Percentiles rank a stretch among this genome's conserved stretches.
Evolutionary conservation across 2,888 invertebrate species (phyloP).

Genomic region (Andrena dorsata): DNA sequence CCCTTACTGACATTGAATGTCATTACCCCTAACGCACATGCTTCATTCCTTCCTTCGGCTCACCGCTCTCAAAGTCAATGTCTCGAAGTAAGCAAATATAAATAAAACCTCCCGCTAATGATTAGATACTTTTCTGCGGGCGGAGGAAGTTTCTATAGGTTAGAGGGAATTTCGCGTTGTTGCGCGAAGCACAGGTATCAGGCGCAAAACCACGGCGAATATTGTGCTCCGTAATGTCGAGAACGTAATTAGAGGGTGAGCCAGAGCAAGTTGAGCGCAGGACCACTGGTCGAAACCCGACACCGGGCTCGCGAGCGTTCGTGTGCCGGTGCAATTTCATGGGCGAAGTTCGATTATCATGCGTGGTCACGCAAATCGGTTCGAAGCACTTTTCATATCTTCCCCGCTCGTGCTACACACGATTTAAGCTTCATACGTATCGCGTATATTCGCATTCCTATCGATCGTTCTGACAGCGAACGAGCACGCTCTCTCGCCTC

Average conservation of each 20-base stretch:
- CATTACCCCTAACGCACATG: too few relatives aligned
- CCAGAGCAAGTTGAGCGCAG: constrained; percentile 3
- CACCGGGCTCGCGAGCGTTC: not conserved
- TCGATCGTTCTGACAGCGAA: constrained; percentile 51
- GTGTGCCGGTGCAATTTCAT: constrained; percentile 23
- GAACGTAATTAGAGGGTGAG: constrained; percentile 14
- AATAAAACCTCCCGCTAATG: too few relatives aligned
- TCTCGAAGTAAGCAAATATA: too few relatives aligned
- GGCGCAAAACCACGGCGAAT: not conserved
- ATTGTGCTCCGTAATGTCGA: not conserved
- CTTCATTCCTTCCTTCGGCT: too few relatives aligned
- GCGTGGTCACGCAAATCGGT: constrained; percentile 65
- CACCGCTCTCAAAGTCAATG: too few relatives aligned
- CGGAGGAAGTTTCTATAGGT: too few relatives aligned
- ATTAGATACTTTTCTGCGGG: too few relatives aligned
- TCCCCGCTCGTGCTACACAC: constrained; percentile 34
- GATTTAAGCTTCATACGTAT: constrained; percentile 38
- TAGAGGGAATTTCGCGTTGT: not conserved
- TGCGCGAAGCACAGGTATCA: not conserved
- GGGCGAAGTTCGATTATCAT: constrained; percentile 54
- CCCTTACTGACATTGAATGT: too few relatives aligned
- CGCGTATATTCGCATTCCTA: constrained; percentile 42
- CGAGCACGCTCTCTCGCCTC: constrained; percentile 45
- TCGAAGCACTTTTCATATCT: constrained; percentile 44
- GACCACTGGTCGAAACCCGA: not conserved